A percentile compares a stretch with the other conserved stretches of the same genome.
Conservation (phyloP, 2,113 vertebrate genomes). For the Egretta garzetta region DNA sequence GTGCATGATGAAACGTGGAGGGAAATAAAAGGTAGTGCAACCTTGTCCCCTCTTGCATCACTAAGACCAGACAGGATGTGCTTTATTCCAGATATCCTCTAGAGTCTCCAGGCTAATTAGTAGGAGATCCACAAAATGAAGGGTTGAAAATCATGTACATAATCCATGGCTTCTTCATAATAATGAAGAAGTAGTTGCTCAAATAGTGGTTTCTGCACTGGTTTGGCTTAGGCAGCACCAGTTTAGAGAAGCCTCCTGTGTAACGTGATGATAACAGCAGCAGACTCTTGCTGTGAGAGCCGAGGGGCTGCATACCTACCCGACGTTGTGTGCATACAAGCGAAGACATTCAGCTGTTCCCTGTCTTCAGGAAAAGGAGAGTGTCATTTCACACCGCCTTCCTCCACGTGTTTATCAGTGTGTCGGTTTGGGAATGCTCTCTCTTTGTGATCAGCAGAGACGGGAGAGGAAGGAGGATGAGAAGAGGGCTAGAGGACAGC, state of each 20-base stretch:
- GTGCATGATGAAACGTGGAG: not conserved
- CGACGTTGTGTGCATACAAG: rapidly evolving
- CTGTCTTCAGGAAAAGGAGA: not conserved
- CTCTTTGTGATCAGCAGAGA: not conserved
- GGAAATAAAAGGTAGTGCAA: not conserved
- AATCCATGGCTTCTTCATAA: not conserved
- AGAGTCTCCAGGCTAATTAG: not conserved
- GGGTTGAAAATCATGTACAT: not conserved
- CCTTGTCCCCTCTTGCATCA: not conserved
- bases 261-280: rapidly evolving
- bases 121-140: not conserved
- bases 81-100: not conserved
- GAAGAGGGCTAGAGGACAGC: not conserved
- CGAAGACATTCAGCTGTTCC: not conserved
- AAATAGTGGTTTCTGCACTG: not conserved
- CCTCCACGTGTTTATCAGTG: no score
- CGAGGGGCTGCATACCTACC: not conserved
- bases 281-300: not conserved
- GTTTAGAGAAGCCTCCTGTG: not conserved
- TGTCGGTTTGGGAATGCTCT: not conserved
- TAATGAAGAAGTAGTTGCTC: not conserved
- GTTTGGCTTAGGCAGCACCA: no score
- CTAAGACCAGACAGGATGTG: not conserved
- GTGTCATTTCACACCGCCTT: not conserved
- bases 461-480: not conserved